Evolutionary conservation across 2,113 vertebrate species (phyloP), one percentile per base, ranked within the genome.

Genomic region (Pionites leucogaster): DNA sequence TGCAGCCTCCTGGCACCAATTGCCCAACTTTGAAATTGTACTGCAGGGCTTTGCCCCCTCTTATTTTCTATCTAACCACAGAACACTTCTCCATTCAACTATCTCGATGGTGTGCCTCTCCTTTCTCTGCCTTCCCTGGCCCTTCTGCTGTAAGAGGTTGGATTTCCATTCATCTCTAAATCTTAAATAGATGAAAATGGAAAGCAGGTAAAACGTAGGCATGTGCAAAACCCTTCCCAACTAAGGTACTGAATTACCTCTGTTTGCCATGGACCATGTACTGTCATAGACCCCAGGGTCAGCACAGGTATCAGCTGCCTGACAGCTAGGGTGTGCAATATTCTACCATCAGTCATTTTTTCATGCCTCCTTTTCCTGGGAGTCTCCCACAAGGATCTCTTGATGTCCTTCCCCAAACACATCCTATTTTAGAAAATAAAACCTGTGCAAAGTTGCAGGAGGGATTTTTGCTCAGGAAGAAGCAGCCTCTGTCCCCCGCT

Each of bases 21-120:
- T 41, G 0, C 63, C 93, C 83, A 89, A 74, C 87, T 93, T 89
- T 91, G 93, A 95, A 95, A 96, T 96, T 89, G 69, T 91, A 46
- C 93, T 67, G 86, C 81, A 75, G 68, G 86, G 60, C 64, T 92
- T 93, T 74, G 77, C 88, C 94, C 88, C 72, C 24, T 52, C 83
- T 75, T 81, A 8, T 86, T 91, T 92, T 52, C 91, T 35, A 11
- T 4, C 69, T 85, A 53, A 57, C 31, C n/a, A 23, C 11, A 4
- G 49, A 83, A 33, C 4, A 1, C 78, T 67, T 52, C 77, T 17
- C 7, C 69, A 68, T 46, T 62, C 79, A 55, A 4, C 42, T 35
- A 7, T 24, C 76, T 44, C 52, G 35, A 4, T 0, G 0, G 22
- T 0, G 2, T 3, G 31, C 28, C 35, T 1, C 19, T 75, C 62